phyloP scores from a whole-genome alignment of 2,888 invertebrate genomes.

The Trichogramma evanescens region DNA sequence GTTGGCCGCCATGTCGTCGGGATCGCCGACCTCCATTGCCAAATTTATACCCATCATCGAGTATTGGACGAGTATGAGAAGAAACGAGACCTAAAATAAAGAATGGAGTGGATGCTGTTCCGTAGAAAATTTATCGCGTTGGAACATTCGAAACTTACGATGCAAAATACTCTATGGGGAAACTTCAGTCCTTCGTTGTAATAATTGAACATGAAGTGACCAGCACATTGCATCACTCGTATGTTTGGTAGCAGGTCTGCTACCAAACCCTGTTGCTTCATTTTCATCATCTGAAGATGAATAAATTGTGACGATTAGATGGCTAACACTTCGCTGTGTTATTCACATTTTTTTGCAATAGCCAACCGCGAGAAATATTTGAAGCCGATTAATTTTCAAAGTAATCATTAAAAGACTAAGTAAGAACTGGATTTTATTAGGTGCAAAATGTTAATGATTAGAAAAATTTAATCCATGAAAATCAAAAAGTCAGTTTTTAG shows the following conservation, averaged over 20 bases:
- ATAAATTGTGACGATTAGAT: too few species aligned
- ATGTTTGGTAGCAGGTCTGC: conserved; percentile 80
- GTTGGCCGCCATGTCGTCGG: conserved; percentile 66
- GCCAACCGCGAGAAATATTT: too few species aligned
- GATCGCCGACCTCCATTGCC: conserved; percentile 65
- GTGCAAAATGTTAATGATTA: too few species aligned
- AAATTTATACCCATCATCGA: conserved; percentile 61
- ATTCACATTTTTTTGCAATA: too few species aligned
- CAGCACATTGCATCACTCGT: conserved; percentile 66
- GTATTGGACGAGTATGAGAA: conserved; percentile 60
- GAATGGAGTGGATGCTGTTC: not conserved
- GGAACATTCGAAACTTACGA: conserved; percentile 33
- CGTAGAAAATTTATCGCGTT: not conserved
- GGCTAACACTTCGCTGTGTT: too few species aligned
- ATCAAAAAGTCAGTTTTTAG: too few species aligned
- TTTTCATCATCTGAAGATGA: conserved; percentile 50
- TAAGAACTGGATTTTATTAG: too few species aligned
- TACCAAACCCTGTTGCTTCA: conserved; percentile 64
- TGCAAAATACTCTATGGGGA: conserved; percentile 43
- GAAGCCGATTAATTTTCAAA: too few species aligned
- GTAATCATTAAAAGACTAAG: too few species aligned
- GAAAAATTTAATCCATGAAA: too few species aligned
- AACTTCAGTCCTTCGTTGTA: conserved; percentile 48
- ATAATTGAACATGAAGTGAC: conserved; percentile 76
- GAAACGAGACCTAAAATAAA: conserved; percentile 49